phyloP scores from a whole-genome alignment of 2,113 vertebrate species.

The Nesoenas mayeri region DNA sequence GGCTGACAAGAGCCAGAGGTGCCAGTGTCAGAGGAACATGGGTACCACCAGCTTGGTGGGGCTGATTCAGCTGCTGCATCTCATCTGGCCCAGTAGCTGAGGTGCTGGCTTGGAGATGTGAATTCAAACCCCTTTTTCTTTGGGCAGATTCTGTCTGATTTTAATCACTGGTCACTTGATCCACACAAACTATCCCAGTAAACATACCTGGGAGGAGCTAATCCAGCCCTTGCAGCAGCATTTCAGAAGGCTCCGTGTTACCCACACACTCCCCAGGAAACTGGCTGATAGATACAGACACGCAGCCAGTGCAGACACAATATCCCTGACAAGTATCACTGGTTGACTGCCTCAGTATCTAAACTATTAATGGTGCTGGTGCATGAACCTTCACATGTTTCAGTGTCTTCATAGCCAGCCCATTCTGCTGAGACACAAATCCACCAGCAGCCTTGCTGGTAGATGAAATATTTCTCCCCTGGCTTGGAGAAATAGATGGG shows the following conservation, averaged over 20 bases:
- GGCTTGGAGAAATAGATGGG: neutral
- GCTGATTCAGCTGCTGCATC: neutral
- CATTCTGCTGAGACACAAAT: neutral
- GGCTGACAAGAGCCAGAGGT: neutral
- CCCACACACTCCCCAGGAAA: fast-evolving
- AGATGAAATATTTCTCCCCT: neutral
- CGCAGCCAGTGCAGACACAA: neutral
- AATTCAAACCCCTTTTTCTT: neutral
- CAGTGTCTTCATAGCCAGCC: neutral
- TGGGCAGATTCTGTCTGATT: neutral
- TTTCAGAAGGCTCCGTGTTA: fast-evolving
- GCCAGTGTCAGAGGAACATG: neutral
- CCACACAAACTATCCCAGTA: neutral
- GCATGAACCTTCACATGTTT: neutral
- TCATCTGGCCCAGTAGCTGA: neutral
- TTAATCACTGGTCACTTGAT: neutral
- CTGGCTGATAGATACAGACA: neutral
- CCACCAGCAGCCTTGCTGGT: neutral
- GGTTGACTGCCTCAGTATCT: neutral
- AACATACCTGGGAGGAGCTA: neutral
- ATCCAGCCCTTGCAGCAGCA: neutral
- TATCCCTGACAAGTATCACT: neutral
- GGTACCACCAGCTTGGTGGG: neutral
- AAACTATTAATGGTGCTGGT: neutral
- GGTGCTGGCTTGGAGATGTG: neutral